Base-by-base conservation (phyloP, 1,140 invertebrate genomes). In the Drosophila pseudoananassae region DNA sequence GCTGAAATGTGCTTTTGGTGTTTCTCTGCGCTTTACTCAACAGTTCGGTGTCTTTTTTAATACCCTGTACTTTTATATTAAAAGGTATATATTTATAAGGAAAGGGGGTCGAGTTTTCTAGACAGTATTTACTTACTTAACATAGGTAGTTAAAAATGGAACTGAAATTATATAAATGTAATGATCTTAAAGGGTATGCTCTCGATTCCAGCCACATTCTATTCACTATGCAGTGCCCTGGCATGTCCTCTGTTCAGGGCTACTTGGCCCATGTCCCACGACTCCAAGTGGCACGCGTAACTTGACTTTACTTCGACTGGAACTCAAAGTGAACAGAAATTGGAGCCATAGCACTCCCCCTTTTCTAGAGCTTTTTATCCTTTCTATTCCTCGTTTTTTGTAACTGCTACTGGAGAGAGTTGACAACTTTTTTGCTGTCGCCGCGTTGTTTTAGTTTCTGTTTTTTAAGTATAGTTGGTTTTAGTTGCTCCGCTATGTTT, bases 1-100 rank as follows among this genome's bases (percentile, higher is more conserved):
- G 83, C 82, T 88, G 82, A 87, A 87, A 88, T 87, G 82, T 87
- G 82, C 82, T 87, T 85, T 85, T 85, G 76, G 73, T 77, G 78
- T 79, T 43, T 57, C 57, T 49, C 57, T 46, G 47, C 63, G 45
- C 63, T 69, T 66, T 82, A 12, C 53, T 82, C 51, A 46, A 45
- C 61, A 50, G 25, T 38, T 59, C 9, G 36, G 36, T 49, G 49
- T 49, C 49, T 53, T 38, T 40, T 50, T 40, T 31, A 20, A 4
- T 47, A 40, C 63, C 17, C 45, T 8, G n/a, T 6, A 31, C 1
- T 23, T 9, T 25, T 12, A 0, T 2, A 5, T 17, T 4, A 0
- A 49, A 10, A 15, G 15, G 33, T 54, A 15, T 10, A 3, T 14
- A 9, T 9, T 31, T 31, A 36, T n/a, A 36, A 36, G 33, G 3